Evolutionary conservation across 2,113 vertebrate species (phyloP).

Genomic region (Limnothrissa miodon): DNA sequence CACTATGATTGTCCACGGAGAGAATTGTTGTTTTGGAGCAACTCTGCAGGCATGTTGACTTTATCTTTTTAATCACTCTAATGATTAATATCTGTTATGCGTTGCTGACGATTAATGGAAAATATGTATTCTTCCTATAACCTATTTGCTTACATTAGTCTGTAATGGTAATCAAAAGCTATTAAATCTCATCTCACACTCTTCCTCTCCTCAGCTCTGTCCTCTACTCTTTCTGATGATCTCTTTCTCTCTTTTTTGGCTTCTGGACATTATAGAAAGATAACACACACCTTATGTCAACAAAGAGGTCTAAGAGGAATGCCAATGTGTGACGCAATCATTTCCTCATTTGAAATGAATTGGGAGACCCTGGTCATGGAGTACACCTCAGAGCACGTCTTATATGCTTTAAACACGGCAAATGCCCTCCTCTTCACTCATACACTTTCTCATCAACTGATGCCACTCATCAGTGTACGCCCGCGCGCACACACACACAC

Average conservation of each 20-base stretch:
- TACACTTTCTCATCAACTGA: not conserved
- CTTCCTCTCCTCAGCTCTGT: not conserved
- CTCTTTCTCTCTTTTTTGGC: not conserved
- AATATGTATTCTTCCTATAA: not conserved
- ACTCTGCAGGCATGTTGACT: not conserved
- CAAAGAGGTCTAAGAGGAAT: constrained; percentile 6
- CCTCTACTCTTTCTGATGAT: not conserved
- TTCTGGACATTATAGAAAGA: not conserved
- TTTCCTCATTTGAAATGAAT: not conserved
- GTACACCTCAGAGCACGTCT: constrained; percentile 2
- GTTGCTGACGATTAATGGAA: not conserved
- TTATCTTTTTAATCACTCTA: not conserved
- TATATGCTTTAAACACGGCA: not conserved
- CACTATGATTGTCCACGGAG: constrained; percentile 3
- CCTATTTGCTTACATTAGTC: not conserved
- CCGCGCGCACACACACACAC: not conserved
- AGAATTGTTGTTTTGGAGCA: not conserved
- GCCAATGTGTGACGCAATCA: constrained; percentile 19
- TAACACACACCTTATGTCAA: not conserved
- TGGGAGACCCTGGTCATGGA: not conserved
- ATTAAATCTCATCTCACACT: not conserved
- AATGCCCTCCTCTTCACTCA: not conserved
- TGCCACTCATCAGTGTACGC: not conserved
- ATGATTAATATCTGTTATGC: not conserved
- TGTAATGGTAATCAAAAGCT: not conserved